Evolutionary conservation across 2,888 invertebrate genomes (phyloP).

Genomic region (Parnassius smintheus): DNA sequence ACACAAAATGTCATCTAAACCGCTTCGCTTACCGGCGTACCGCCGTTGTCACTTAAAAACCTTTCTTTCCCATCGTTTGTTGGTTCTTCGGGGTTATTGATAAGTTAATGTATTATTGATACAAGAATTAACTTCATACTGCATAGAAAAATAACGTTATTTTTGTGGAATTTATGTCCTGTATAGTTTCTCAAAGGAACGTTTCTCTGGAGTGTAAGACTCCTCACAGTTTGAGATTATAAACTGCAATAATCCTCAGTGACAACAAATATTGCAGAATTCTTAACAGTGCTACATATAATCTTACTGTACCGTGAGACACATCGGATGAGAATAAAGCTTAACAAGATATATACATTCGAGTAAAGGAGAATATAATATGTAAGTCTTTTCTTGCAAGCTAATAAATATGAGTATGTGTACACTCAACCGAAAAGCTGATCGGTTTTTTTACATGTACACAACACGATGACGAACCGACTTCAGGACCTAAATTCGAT

Average conservation of each 20-base stretch:
- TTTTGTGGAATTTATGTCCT: no score
- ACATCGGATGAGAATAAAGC: slow-evolving; percentile 4
- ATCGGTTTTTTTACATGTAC: slow-evolving; percentile 21
- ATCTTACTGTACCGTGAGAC: neutral
- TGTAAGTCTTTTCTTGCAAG: slow-evolving; percentile 2
- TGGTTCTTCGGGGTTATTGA: no score
- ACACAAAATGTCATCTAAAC: no score
- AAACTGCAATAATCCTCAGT: neutral
- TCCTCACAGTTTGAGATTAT: no score
- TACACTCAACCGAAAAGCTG: slow-evolving; percentile 30
- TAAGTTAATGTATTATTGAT: no score
- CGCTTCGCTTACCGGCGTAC: no score
- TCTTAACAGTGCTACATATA: neutral
- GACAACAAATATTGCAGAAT: neutral
- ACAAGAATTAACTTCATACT: no score
- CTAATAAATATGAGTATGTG: slow-evolving; percentile 14
- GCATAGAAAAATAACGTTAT: no score
- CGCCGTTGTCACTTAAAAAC: no score
- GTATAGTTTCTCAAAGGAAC: no score
- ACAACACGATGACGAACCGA: slow-evolving; percentile 25
- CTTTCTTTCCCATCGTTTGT: no score
- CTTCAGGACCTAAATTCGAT: neutral
- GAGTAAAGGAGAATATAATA: slow-evolving; percentile 8
- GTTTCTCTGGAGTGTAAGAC: no score
- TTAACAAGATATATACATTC: neutral